These are phyloP conservation scores for Helicoverpa armigera DNA, from an alignment of 1,140 invertebrate species.

Conservation along the genomic window DNA sequence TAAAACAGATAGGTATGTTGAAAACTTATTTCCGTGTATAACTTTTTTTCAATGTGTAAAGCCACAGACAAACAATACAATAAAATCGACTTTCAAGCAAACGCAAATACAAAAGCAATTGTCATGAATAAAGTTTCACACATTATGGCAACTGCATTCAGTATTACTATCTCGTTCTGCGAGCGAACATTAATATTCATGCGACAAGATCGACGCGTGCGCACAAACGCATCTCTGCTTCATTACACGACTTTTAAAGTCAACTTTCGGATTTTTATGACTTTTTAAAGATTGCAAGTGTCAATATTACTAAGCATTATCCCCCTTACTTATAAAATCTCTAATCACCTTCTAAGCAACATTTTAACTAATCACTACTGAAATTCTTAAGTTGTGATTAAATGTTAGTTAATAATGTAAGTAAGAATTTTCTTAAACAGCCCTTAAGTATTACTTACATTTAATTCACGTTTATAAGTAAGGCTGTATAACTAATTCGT, in stretches of 20 bases:
- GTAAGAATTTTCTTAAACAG: too few relatives aligned
- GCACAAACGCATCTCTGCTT: background rate
- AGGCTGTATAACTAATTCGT: too few relatives aligned
- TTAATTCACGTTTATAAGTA: too few relatives aligned
- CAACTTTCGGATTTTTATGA: conserved; percentile 9
- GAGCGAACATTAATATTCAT: conserved; percentile 22
- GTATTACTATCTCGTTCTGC: conserved; percentile 1
- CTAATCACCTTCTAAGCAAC: too few relatives aligned
- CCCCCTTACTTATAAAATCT: too few relatives aligned
- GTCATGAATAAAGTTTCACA: conserved; percentile 5
- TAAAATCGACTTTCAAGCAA: background rate
- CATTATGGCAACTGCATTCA: background rate
- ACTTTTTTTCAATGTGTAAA: too few relatives aligned
- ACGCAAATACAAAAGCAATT: background rate
- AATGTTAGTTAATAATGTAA: too few relatives aligned
- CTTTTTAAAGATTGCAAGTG: background rate
- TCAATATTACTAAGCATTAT: background rate
- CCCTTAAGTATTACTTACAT: too few relatives aligned
- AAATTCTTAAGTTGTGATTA: too few relatives aligned
- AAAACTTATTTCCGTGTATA: too few relatives aligned
- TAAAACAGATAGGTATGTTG: too few relatives aligned
- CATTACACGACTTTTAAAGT: background rate
- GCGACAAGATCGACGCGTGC: conserved; percentile 24
- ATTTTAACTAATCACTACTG: too few relatives aligned
- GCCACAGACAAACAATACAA: background rate